Conservation (phyloP, 2,113 vertebrate genomes). For the Apeltes quadracus region DNA sequence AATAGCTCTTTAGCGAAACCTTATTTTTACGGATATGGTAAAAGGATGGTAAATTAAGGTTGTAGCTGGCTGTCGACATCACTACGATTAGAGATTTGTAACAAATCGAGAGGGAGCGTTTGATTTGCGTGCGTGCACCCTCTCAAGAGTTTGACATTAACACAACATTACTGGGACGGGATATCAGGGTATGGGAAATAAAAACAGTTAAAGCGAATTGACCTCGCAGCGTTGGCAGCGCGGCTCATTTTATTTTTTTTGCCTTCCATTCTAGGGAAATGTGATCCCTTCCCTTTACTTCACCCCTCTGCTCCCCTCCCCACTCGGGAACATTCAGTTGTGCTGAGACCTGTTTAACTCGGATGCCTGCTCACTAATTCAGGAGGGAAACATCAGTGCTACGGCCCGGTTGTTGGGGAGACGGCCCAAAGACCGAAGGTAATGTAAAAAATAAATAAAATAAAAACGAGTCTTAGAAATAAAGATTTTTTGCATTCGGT, state of each 20-base stretch:
- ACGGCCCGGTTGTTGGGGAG: neutral
- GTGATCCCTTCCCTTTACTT: slow-evolving; percentile 30
- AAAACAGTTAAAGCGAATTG: slow-evolving; percentile 11
- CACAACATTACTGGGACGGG: too few relatives aligned
- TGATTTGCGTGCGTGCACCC: too few relatives aligned
- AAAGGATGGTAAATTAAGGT: too few relatives aligned
- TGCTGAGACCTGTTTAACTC: slow-evolving; percentile 40
- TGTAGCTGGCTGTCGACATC: too few relatives aligned
- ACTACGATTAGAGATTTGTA: too few relatives aligned
- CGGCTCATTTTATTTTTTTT: slow-evolving; percentile 16
- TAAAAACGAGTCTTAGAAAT: too few relatives aligned
- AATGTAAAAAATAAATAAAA: slow-evolving; percentile 31
- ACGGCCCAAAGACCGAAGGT: slow-evolving; percentile 4
- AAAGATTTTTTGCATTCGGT: too few relatives aligned
- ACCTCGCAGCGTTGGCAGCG: slow-evolving; percentile 12
- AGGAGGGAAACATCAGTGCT: slow-evolving; percentile 12
- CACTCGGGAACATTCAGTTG: slow-evolving; percentile 10
- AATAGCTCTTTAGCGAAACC: too few relatives aligned
- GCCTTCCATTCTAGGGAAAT: slow-evolving; percentile 27
- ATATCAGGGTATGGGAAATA: neutral
- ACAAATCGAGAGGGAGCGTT: too few relatives aligned
- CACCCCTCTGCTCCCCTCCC: neutral
- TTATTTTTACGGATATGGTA: too few relatives aligned
- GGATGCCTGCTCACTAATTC: slow-evolving; percentile 33
- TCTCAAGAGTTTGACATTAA: too few relatives aligned